These are phyloP conservation scores for Ammodytes dubius DNA, from an alignment of 2,113 vertebrate genomes.

Conservation along the genomic window DNA sequence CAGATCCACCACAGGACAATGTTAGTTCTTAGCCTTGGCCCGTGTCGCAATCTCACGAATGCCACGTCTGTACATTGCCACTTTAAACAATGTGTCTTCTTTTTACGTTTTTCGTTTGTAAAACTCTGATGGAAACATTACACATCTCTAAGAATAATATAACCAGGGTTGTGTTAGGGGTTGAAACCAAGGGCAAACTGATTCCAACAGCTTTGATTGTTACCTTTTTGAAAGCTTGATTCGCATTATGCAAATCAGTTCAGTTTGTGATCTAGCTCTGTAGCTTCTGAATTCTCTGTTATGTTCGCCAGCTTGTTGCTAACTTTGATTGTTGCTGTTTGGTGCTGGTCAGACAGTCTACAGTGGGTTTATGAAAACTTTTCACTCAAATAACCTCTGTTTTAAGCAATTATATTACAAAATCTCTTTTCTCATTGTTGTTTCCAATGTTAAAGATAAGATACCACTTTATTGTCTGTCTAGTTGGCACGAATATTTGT, in stretches of 20 bases:
- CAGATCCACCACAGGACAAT: slow-evolving; percentile 41
- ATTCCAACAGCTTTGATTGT: not conserved
- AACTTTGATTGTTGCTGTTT: not conserved
- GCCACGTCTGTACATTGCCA: slow-evolving; percentile 30
- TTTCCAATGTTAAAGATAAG: not conserved
- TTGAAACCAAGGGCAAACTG: slow-evolving; percentile 19
- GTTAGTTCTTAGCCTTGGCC: slow-evolving; percentile 57
- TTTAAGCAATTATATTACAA: not conserved
- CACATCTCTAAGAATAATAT: slow-evolving; percentile 9
- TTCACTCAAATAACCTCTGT: not conserved
- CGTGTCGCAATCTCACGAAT: slow-evolving; percentile 40
- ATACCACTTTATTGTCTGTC: too few relatives aligned
- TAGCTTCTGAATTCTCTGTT: not conserved
- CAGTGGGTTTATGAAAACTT: not conserved
- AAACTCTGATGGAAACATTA: slow-evolving; percentile 23
- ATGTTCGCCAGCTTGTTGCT: not conserved
- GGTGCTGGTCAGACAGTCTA: not conserved
- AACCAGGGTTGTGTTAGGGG: not conserved
- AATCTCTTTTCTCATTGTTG: not conserved
- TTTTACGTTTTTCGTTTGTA: slow-evolving; percentile 27
- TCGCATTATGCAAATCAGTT: not conserved
- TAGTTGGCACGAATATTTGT: not conserved
- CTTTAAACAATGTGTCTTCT: slow-evolving; percentile 29
- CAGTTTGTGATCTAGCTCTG: not conserved
- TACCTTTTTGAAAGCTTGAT: not conserved